A percentile compares a stretch with the other conserved stretches of the same genome.
Evolutionary conservation across 2,888 invertebrate genomes (phyloP).

Genomic region (Apamea anceps): DNA sequence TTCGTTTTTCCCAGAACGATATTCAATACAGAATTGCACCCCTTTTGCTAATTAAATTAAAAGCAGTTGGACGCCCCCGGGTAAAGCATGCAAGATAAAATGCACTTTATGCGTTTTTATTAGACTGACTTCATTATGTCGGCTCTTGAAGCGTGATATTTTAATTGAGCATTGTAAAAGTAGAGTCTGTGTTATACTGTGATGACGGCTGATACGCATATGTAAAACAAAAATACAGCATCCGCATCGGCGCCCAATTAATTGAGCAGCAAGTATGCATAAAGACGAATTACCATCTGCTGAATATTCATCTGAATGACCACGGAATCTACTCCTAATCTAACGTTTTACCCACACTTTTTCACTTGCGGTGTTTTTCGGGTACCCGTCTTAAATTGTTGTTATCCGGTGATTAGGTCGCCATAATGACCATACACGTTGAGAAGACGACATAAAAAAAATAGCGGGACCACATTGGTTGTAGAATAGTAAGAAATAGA

Average conservation of each 20-base stretch:
- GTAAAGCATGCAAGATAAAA: not conserved
- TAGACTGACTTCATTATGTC: not conserved
- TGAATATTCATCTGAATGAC: not conserved
- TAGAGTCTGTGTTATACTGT: not conserved
- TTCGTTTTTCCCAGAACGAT: not conserved
- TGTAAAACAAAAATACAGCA: not conserved
- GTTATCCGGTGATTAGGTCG: not conserved
- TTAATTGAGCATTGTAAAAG: not conserved
- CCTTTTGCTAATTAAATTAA: not conserved
- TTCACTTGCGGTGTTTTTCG: not conserved
- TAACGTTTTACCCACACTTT: not conserved
- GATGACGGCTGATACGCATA: not conserved
- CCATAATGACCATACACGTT: not conserved
- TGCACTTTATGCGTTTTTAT: not conserved
- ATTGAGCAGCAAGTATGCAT: not conserved
- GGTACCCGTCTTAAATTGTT: not conserved
- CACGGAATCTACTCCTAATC: not conserved
- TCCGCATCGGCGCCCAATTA: not conserved
- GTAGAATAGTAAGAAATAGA: not conserved
- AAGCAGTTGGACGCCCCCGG: not conserved
- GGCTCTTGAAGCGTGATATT: not conserved
- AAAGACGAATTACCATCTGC: not conserved
- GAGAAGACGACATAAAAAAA: not conserved
- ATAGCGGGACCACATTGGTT: not conserved
- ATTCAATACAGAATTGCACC: not conserved